Conservation (phyloP, 2,888 invertebrate genomes). For the Calameuta filiformis region DNA sequence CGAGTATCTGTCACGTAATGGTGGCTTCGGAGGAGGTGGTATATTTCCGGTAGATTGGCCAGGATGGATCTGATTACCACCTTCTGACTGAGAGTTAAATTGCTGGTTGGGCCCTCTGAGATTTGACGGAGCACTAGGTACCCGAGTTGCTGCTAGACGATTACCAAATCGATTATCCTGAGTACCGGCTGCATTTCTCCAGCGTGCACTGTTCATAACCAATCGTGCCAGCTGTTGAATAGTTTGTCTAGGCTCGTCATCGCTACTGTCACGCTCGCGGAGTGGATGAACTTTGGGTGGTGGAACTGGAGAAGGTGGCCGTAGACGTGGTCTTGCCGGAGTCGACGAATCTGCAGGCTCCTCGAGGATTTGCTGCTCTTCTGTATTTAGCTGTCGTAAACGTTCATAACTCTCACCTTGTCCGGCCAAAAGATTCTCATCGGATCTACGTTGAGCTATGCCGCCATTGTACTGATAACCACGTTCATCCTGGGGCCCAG, state of each 20-base stretch:
- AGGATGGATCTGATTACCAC: not conserved
- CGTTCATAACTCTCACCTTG: constrained; percentile 56
- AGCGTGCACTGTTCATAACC: constrained; percentile 62
- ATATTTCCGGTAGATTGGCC: not conserved
- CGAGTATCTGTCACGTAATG: constrained; percentile 43
- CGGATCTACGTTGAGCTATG: not conserved
- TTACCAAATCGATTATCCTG: not conserved
- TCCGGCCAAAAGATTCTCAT: constrained; percentile 46
- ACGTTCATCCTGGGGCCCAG: not conserved
- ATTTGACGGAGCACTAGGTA: not conserved
- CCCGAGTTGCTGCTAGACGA: not conserved
- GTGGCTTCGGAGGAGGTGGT: not conserved
- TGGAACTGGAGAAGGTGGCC: not conserved
- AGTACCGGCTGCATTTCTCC: constrained; percentile 43
- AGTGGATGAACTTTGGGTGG: constrained; percentile 10
- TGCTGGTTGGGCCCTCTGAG: not conserved
- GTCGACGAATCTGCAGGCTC: constrained; percentile 57
- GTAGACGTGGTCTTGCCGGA: constrained; percentile 45
- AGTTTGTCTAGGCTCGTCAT: constrained; percentile 46
- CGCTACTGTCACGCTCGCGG: constrained; percentile 13
- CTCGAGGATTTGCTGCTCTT: constrained; percentile 26
- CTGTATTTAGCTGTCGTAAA: constrained; percentile 43
- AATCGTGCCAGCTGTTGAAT: constrained; percentile 59
- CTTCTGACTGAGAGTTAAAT: not conserved
- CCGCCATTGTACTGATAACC: constrained; percentile 7